Conservation (phyloP, 2,797 vertebrate species). For the Gorsachius magnificus region DNA sequence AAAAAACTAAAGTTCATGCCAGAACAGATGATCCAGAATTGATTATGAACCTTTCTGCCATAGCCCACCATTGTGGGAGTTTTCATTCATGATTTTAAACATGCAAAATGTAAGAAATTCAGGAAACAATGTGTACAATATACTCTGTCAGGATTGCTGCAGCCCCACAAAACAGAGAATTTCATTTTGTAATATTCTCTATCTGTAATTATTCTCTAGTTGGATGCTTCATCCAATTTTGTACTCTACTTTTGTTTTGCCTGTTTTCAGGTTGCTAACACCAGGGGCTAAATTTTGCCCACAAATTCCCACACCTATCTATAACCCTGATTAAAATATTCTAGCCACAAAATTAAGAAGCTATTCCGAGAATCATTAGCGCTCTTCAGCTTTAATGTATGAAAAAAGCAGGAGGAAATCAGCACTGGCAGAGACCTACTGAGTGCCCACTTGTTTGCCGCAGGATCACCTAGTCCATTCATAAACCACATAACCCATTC, state of each 20-base stretch:
- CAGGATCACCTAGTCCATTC: not conserved
- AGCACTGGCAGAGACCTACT: not conserved
- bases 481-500: not conserved
- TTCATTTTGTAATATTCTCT: not conserved
- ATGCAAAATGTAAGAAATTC: not conserved
- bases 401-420: not conserved
- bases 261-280: not conserved
- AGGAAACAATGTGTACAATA: not conserved
- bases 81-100: slow-evolving; percentile 51
- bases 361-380: not conserved
- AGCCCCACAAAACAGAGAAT: not conserved
- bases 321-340: not conserved
- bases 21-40: slow-evolving; percentile 32
- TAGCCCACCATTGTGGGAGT: not conserved
- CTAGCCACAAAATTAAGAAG: not conserved
- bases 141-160: not conserved
- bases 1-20: not conserved
- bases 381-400: not conserved
- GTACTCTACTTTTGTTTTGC: not conserved
- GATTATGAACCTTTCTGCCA: not conserved
- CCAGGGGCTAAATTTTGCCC: not conserved
- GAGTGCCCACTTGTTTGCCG: not conserved
- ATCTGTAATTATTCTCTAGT: not conserved
- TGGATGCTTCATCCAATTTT: not conserved
- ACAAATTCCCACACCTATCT: not conserved